These are phyloP conservation scores for Cladorhizidae sp. DNA, from an alignment of 37 sponge, comb jelly and placozoan genomes.

Conservation along the genomic window DNA sequence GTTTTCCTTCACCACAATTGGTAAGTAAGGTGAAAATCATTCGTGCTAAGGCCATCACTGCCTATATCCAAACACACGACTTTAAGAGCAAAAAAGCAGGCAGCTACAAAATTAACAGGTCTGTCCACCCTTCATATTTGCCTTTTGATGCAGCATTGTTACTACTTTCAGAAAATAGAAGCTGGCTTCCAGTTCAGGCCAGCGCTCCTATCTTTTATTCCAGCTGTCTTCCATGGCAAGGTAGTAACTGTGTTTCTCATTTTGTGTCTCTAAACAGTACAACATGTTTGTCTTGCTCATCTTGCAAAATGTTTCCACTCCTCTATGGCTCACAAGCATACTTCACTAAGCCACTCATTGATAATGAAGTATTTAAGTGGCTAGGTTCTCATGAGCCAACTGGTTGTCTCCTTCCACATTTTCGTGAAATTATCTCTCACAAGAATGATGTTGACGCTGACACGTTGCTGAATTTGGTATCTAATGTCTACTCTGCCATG, in stretches of 20 bases:
- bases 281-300: not conserved
- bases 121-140: not conserved
- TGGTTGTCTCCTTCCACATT: slow-evolving; percentile 18
- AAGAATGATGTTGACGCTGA: slow-evolving; percentile 1
- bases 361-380: not conserved
- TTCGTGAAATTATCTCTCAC: slow-evolving; percentile 10
- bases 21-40: slow-evolving; percentile 7
- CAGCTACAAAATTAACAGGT: not conserved
- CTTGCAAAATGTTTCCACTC: not conserved
- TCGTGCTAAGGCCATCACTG: slow-evolving; percentile 44
- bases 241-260: slow-evolving; percentile 19
- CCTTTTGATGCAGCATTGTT: slow-evolving; percentile 17
- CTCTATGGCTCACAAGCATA: slow-evolving; percentile 50
- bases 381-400: not conserved
- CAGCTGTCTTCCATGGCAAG: slow-evolving; percentile 38
- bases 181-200: slow-evolving; percentile 48
- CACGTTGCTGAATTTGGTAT: not conserved
- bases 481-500: slow-evolving; percentile 1
- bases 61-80: not conserved
- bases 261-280: slow-evolving; percentile 9
- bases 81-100: not conserved
- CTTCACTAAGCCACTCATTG: not conserved
- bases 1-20: not conserved
- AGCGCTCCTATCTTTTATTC: slow-evolving; percentile 36
- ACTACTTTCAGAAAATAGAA: not conserved